These are phyloP conservation scores for Drosophila acutilabella DNA, from an alignment of 2,888 invertebrate species.

Conservation along the genomic window DNA sequence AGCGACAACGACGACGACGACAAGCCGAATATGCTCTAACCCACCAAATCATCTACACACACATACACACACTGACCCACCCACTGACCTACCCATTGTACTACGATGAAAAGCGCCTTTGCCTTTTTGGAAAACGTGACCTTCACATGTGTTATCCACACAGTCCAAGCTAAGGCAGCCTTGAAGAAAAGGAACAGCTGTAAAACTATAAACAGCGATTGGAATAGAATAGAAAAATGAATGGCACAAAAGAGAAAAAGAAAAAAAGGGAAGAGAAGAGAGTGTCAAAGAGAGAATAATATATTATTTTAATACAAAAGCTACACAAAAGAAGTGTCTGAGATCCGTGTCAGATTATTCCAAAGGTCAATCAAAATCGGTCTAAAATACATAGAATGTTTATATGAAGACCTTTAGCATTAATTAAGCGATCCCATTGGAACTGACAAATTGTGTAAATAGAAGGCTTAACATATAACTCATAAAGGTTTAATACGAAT, in stretches of 20 bases:
- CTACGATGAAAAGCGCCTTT: constrained; percentile 37
- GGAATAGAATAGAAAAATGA: no score
- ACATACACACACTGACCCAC: constrained; percentile 1
- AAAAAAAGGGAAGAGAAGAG: background rate
- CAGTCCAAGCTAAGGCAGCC: background rate
- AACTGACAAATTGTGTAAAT: no score
- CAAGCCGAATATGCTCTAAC: constrained; percentile 39
- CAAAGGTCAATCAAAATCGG: no score
- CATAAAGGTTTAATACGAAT: no score
- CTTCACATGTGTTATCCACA: constrained; percentile 44
- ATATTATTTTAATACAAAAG: no score
- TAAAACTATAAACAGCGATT: background rate
- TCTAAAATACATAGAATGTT: no score
- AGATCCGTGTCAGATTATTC: no score
- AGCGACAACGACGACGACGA: constrained; percentile 55
- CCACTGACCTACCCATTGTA: background rate
- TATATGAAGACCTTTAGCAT: no score
- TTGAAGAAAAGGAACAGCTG: background rate
- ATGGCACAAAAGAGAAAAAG: background rate
- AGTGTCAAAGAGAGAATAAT: background rate
- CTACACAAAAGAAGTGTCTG: no score
- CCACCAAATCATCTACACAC: constrained; percentile 23
- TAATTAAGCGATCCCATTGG: no score
- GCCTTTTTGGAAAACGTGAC: constrained; percentile 41
- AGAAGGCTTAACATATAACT: no score